These are phyloP conservation scores for Mamestra brassicae DNA, from an alignment of 2,888 invertebrate genomes.

Conservation along the genomic window DNA sequence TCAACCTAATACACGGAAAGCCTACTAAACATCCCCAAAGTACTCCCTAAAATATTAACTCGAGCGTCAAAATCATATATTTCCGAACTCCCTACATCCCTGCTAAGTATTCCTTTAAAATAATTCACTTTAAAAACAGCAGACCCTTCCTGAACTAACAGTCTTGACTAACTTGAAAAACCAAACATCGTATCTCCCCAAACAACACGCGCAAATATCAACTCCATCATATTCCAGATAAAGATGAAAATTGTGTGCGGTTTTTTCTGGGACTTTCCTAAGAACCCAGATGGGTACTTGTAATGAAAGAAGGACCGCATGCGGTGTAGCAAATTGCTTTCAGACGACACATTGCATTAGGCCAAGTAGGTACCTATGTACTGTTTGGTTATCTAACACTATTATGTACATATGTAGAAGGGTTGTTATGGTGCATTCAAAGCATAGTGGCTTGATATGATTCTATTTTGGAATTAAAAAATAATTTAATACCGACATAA, in stretches of 20 bases:
- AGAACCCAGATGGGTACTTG: constrained; percentile 69
- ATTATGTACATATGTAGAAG: constrained; percentile 42
- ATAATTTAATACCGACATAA: too few species aligned
- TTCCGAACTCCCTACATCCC: constrained; percentile 37
- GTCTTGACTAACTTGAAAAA: neutral
- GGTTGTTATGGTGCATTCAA: constrained; percentile 13
- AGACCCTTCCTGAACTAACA: constrained; percentile 73
- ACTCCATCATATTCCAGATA: neutral
- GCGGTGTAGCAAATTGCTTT: constrained; percentile 88
- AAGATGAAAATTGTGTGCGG: constrained; percentile 24
- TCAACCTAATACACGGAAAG: constrained; percentile 49
- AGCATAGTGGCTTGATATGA: constrained; percentile 15
- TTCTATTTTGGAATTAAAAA: constrained; percentile 27
- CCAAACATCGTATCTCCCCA: constrained; percentile 43
- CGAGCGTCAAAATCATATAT: constrained; percentile 58
- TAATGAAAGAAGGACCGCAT: constrained; percentile 87
- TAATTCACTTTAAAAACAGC: constrained; percentile 77
- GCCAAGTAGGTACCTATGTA: constrained; percentile 65
- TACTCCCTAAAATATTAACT: constrained; percentile 51
- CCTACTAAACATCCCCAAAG: constrained; percentile 42
- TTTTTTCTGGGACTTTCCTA: constrained; percentile 35
- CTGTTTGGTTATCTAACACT: constrained; percentile 58
- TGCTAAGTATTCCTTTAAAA: constrained; percentile 71
- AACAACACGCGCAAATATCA: constrained; percentile 5
- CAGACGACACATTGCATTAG: constrained; percentile 88